Evolutionary conservation across 2,888 invertebrate genomes (phyloP).

Genomic region (Papilio elwesi): DNA sequence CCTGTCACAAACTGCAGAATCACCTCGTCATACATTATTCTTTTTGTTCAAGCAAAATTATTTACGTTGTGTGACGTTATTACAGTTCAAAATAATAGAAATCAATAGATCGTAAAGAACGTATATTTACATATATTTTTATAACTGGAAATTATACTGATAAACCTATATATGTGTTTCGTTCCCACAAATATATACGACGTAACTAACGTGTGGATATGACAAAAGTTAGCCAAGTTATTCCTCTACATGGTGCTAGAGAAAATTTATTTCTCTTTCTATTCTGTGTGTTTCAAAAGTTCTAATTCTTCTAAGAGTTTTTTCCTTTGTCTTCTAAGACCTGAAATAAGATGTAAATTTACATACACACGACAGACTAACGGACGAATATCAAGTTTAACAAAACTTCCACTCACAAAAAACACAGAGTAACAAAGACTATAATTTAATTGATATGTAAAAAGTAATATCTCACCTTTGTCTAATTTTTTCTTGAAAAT

Average conservation of each 20-base stretch:
- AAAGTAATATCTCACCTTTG: conserved; percentile 48
- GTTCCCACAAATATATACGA: too few species aligned
- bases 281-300: conserved; percentile 8
- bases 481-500: conserved; percentile 62
- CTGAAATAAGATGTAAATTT: neutral
- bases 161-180: neutral
- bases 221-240: too few species aligned
- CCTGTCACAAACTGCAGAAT: too few species aligned
- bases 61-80: too few species aligned
- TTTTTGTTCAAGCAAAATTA: too few species aligned
- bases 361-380: too few species aligned
- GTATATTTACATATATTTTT: neutral
- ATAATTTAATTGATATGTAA: neutral
- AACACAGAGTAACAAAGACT: neutral
- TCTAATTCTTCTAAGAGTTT: conserved; percentile 1
- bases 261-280: neutral
- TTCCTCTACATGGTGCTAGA: too few species aligned
- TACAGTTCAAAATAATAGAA: neutral
- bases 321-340: conserved; percentile 4
- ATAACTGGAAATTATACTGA: neutral
- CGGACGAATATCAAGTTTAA: too few species aligned
- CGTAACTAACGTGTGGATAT: too few species aligned
- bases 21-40: too few species aligned
- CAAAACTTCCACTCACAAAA: neutral
- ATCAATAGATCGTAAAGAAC: neutral